phyloP scores from a whole-genome alignment of 2,888 invertebrate species.

The Hecatera dysodea region DNA sequence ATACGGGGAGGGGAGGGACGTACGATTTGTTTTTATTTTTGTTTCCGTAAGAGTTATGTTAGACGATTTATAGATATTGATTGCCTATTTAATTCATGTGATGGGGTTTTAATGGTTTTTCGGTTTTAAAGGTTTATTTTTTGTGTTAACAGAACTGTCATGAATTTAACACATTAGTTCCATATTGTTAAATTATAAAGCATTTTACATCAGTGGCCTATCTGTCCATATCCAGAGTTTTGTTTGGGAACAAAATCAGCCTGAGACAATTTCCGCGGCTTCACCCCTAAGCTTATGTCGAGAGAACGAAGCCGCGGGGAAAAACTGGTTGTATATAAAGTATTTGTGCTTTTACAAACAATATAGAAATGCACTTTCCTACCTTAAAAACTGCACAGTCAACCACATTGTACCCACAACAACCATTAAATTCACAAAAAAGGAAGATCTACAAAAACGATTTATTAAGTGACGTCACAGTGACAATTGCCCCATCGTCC shows the following conservation, averaged over 20 bases:
- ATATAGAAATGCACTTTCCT: not conserved
- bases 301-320: not conserved
- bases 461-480: slow-evolving; percentile 59
- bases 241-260: not conserved
- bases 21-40: slow-evolving; percentile 68
- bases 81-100: slow-evolving; percentile 20
- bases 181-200: not conserved
- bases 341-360: no score
- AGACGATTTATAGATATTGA: slow-evolving; percentile 38
- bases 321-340: not conserved
- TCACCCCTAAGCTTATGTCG: no score
- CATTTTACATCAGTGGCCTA: not conserved
- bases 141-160: not conserved
- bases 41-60: slow-evolving; percentile 49
- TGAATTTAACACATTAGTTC: not conserved
- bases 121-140: not conserved
- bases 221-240: no score
- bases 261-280: not conserved
- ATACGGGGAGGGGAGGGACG: slow-evolving; percentile 66
- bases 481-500: slow-evolving; percentile 37
- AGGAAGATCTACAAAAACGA: slow-evolving; percentile 5
- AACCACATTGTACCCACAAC: no score
- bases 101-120: slow-evolving; percentile 33
- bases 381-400: not conserved
- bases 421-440: not conserved